phyloP scores from a whole-genome alignment of 2,888 invertebrate genomes.

The Conomelus anceps region DNA sequence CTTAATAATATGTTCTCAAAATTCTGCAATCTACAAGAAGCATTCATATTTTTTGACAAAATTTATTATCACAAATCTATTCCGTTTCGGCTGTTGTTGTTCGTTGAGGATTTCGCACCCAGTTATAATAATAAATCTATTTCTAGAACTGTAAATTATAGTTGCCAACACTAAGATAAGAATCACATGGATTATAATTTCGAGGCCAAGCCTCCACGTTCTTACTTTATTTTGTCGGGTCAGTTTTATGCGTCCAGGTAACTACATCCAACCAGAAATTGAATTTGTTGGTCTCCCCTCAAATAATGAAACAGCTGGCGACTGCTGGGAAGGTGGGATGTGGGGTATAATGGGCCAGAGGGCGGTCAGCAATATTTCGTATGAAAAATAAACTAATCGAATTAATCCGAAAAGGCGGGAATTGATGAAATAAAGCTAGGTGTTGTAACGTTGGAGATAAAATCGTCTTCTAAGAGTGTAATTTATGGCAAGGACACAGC shows the following conservation, averaged over 20 bases:
- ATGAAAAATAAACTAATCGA: not conserved
- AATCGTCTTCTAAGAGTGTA: not conserved
- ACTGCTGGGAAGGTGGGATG: not conserved
- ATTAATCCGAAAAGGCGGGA: not conserved
- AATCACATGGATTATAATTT: not conserved
- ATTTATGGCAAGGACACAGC: not conserved
- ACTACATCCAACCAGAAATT: not conserved
- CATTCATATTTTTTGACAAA: not conserved
- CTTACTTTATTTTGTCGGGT: not conserved
- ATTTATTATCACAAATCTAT: not conserved
- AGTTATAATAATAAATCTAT: not conserved
- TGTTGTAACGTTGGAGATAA: not conserved
- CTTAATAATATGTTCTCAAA: too few species aligned
- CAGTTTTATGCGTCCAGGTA: not conserved
- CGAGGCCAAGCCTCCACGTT: not conserved
- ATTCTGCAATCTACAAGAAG: not conserved
- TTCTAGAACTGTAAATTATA: not conserved
- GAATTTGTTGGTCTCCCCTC: not conserved
- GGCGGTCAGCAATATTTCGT: not conserved
- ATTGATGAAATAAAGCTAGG: not conserved
- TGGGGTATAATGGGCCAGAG: not conserved
- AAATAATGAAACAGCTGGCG: not conserved
- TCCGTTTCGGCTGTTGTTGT: not conserved
- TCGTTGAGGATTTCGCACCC: not conserved
- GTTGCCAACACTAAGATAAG: not conserved